Evolutionary conservation across 2,888 invertebrate genomes (phyloP), one percentile per base, ranked within the genome.

Genomic region (Anodontia alba): DNA sequence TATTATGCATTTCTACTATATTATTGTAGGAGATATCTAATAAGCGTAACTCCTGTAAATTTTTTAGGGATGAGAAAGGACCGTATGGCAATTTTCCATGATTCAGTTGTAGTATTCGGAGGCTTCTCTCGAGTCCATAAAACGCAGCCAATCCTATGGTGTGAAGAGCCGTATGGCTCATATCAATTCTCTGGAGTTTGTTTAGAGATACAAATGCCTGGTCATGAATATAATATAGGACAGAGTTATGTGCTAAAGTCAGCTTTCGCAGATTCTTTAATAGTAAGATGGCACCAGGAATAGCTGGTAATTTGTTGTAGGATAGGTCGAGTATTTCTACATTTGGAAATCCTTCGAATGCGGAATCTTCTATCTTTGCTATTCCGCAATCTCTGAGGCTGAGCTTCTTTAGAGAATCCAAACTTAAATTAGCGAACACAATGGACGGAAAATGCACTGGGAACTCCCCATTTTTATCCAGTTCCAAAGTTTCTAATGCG

Each of bases 1-100:
- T 79, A 42, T 86, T 86, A 49, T 86, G 86, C 78, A 86, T 81
- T 36, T 83, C 83, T n/a, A 83, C 73, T 46, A 86, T 86, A 51
- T 72, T 78, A 69, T 86, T 86, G 66, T 86, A 83, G 0, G 86
- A 86, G 29, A 86, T 72, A 73, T 86, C 83, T 1, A 86, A 57
- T 26, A 23, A 23, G n/a, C 72, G 51, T 26, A 86, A 70, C 49
- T 46, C 57, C 49, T 68, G 71, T 15, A 86, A 46, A 38, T 69
- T 70, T 69, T 79, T 78, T 72, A 86, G 66, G 0, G 78, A 76
- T 31, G 70, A 49, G 67, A 86, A 86, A 66, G 83, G 86, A 0
- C 86, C 86, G 46, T 86, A 74, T 38, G 54, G 77, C 10, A 86
- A 33, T 23, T 76, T 62, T 1, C 78, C 70, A 73, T 86, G 73